phyloP scores from a whole-genome alignment of 2,113 vertebrate genomes.

The Poicephalus gulielmi region DNA sequence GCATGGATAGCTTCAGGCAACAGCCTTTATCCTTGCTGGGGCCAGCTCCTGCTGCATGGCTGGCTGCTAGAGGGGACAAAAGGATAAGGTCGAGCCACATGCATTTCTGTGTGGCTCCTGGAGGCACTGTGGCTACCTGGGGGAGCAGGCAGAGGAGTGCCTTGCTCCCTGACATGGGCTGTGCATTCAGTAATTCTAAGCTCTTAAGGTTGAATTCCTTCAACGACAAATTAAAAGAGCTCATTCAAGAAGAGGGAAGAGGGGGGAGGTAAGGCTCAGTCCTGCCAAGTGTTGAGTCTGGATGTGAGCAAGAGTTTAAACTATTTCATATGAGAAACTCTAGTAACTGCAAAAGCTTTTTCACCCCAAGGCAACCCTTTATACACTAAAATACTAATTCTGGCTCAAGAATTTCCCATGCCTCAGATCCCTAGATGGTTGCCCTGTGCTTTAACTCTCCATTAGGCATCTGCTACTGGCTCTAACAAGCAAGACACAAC shows the following conservation, averaged over 20 bases:
- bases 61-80: not conserved
- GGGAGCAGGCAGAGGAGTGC: not conserved
- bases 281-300: not conserved
- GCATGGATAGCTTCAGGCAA: not conserved
- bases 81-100: not conserved
- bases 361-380: not conserved
- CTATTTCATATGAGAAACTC: not conserved
- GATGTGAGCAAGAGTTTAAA: not conserved
- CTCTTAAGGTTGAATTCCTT: not conserved
- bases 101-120: not conserved
- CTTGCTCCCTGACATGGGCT: not conserved
- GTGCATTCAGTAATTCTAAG: not conserved
- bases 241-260: not conserved
- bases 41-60: not conserved
- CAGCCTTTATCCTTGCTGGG: not conserved
- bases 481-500: not conserved
- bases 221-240: not conserved
- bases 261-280: not conserved
- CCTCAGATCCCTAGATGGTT: not conserved
- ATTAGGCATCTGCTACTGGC: not conserved
- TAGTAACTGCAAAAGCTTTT: slow-evolving; percentile 19
- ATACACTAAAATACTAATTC: not conserved
- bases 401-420: not conserved
- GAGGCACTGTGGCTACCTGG: not conserved
- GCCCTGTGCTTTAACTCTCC: slow-evolving; percentile 3